phyloP scores from a whole-genome alignment of 1,140 invertebrate genomes.

The Oedothorax gibbosus region DNA sequence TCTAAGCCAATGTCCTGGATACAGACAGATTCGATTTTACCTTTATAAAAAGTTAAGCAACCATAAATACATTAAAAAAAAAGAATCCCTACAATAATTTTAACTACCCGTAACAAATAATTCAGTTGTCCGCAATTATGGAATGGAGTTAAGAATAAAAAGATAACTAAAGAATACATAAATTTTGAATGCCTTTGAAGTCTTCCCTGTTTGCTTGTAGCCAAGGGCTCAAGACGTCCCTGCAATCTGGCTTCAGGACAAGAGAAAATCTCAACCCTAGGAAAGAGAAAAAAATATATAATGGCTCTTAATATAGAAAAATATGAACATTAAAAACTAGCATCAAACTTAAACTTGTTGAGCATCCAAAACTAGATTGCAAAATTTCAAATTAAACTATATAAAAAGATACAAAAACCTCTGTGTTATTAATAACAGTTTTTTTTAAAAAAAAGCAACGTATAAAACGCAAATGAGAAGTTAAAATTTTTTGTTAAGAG shows the following conservation, averaged over 20 bases:
- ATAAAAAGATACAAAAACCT: too few species aligned
- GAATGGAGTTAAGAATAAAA: constrained; percentile 31
- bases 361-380: not conserved
- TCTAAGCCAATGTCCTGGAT: too few species aligned
- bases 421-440: too few species aligned
- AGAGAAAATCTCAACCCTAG: not conserved
- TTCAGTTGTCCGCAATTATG: constrained; percentile 24
- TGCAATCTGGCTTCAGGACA: constrained; percentile 6
- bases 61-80: not conserved
- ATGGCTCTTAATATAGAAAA: not conserved
- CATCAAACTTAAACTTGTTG: too few species aligned
- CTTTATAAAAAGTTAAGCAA: too few species aligned
- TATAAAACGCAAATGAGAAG: too few species aligned
- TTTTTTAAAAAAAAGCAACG: too few species aligned
- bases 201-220: constrained; percentile 34
- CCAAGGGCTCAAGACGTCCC: constrained; percentile 9
- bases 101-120: constrained; percentile 12
- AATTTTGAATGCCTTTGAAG: constrained; percentile 42
- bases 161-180: constrained; percentile 29
- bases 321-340: too few species aligned
- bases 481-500: too few species aligned
- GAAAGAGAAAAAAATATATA: not conserved
- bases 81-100: constrained; percentile 15
- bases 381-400: not conserved
- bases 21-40: too few species aligned